Percentiles rank a stretch among this genome's conserved stretches.
Conservation (phyloP, 2,113 vertebrate species). For the Sclerurus mexicanus region DNA sequence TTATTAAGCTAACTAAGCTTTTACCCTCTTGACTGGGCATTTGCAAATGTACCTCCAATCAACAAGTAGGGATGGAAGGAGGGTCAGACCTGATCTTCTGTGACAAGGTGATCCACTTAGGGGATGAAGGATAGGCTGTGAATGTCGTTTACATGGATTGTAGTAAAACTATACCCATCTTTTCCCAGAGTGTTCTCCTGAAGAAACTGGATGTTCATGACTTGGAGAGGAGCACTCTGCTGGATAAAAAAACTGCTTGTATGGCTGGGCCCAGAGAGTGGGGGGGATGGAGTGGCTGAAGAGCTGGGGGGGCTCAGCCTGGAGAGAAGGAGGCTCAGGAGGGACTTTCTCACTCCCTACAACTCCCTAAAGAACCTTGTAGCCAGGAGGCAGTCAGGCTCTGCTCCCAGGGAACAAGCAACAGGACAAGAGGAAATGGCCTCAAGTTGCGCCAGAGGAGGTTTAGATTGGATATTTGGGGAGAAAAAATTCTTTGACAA, state of each 20-base stretch:
- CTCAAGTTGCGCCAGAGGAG: background rate
- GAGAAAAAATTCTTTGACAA: background rate
- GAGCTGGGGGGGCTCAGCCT: background rate
- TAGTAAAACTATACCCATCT: background rate
- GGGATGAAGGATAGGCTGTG: background rate
- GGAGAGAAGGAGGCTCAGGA: background rate
- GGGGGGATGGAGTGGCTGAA: background rate
- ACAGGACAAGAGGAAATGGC: background rate
- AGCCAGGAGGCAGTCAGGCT: background rate
- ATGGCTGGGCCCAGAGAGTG: background rate
- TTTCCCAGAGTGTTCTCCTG: background rate
- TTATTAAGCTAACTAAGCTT: no score
- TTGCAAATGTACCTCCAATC: background rate
- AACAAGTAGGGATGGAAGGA: background rate
- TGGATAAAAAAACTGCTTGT: background rate
- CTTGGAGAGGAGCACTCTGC: background rate
- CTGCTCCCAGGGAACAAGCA: background rate
- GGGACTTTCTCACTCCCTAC: background rate
- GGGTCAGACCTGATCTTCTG: background rate
- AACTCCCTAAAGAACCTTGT: background rate
- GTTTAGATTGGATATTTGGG: background rate
- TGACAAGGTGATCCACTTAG: fast-evolving
- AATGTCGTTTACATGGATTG: background rate
- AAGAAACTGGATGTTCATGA: background rate
- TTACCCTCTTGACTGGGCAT: background rate